Base-by-base conservation (phyloP, 1,140 invertebrate species). In the Hyposmocoma kahamanoa region DNA sequence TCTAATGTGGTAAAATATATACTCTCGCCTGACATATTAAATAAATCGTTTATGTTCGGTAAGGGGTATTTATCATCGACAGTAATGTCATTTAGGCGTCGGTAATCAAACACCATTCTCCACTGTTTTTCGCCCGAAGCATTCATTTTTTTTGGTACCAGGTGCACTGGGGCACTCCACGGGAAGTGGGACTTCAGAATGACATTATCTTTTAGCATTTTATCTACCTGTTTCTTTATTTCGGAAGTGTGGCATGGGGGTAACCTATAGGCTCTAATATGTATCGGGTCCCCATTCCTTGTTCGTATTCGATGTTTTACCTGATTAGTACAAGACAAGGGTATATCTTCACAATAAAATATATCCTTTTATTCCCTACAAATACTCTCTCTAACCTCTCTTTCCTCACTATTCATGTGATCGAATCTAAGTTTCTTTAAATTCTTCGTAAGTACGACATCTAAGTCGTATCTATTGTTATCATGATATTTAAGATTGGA, bases 11-110 rank as follows among this genome's bases (percentile, higher is more conserved):
- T 56, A 48, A 88, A 87, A 41, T 61, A 78, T 38, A 63, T 65
- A 8, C 56, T 48, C 5, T 59, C 65, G 1, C 53, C 55, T 22
- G 87, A 49, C 4, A 47, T 59, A 34, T 80, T 63, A 13, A 89
- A 53, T 10, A 65, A 60, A 19, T 84, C 71, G n/a, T 82, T 76
- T 5, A 88, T 84, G 9, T 74, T 53, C 3, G 88, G 87, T 17
- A 90, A 58, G 1, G 87, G 88, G 62, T 72, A 89, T 18, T 59
- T 53, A 47, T 68, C 59, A 20, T 53, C 51, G 26, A 57, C 48
- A 3, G 66, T 61, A 21, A 44, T 38, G 38, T 61, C 48, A 53
- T 74, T 74, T 36, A 77, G 43, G 22, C 42, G 19, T 26, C 62
- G 18, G 50, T 53, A 69, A 56, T 71, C 68, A 1, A 49, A 19